Evolutionary conservation across 2,113 vertebrate species (phyloP), one percentile per base, ranked within the genome.

Genomic region (Nematolebias whitei): DNA sequence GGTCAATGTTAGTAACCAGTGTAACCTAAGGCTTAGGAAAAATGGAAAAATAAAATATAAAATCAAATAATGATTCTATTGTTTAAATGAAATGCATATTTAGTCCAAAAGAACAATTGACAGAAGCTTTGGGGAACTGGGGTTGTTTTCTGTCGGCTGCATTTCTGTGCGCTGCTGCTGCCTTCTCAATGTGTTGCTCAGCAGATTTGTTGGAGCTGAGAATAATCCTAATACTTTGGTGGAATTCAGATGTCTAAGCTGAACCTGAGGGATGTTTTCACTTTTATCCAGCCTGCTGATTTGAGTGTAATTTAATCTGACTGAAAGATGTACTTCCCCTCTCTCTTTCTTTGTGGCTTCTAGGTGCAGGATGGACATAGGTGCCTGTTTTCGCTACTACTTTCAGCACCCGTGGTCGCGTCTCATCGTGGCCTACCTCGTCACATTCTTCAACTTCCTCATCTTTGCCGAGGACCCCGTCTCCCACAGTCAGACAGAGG

Each of bases 401-500:
- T 99, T 99, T 89, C 97, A 99, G 92, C 98, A 99, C 79, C 98
- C 98, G 0, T 99, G 98, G 98, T 97, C 94, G 53, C 97, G 97
- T 39, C 89, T 99, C 85, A 83, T 95, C 18, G 95, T 99, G 92
- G 96, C 97, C 85, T 98, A 99, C 87, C 91, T 99, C 71, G 98
- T 99, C 85, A 98, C 94, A 85, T 98, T 99, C 93, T 97, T 95
- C 75, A 99, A 99, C 90, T 99, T 99, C 91, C 91, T 99, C 78
- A 93, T 99, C 92, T 99, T 99, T 63, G 98, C 98, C 0, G 97
- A 99, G 80, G 97, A 99, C 89, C 97, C 97, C 0, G 79, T 99
- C 51, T 99, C 98, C 41, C 98, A 99, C 89, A 99, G 98, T 70
- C 96, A 97, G 86, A 98, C 96, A 0, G 95, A 97, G 88, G 97